Evolutionary conservation across 2,888 invertebrate species (phyloP).

Genomic region (Erebia epiphron): DNA sequence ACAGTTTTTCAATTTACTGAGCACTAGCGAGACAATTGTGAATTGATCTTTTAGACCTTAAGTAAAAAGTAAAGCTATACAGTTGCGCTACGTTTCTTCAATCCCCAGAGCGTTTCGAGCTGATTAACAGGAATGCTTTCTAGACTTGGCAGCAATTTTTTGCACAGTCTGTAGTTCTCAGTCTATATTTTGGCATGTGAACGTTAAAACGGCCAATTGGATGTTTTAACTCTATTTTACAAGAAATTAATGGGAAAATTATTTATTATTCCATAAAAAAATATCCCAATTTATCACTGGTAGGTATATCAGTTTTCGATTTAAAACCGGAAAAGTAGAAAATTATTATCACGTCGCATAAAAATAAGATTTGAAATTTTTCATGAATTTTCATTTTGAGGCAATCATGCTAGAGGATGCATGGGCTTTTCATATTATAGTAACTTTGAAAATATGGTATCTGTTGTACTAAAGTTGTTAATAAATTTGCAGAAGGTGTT

Average conservation of each 20-base stretch:
- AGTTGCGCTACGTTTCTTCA: not conserved
- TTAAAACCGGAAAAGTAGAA: not conserved
- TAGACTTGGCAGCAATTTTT: conserved; percentile 16
- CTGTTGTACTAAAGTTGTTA: too few species aligned
- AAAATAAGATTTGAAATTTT: too few species aligned
- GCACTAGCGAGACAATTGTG: conserved; percentile 8
- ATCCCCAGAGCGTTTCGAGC: conserved; percentile 1
- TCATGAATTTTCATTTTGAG: too few species aligned
- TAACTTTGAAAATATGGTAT: not conserved
- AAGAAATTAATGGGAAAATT: not conserved
- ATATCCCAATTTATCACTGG: too few species aligned
- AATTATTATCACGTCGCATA: not conserved
- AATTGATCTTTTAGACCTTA: conserved; percentile 9
- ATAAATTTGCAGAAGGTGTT: conserved; percentile 1
- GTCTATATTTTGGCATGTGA: conserved; percentile 7
- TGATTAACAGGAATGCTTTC: conserved; percentile 15
- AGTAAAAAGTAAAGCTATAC: conserved; percentile 10
- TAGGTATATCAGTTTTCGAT: not conserved
- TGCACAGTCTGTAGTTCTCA: conserved; percentile 7
- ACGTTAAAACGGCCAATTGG: not conserved
- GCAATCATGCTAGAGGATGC: too few species aligned
- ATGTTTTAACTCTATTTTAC: conserved; percentile 1
- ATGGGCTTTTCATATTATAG: too few species aligned
- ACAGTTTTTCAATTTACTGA: conserved; percentile 2
- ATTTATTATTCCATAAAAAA: too few species aligned